Evolutionary conservation across 2,113 vertebrate genomes (phyloP), one percentile per base, ranked within the genome.

Genomic region (Stictonetta naevosa): DNA sequence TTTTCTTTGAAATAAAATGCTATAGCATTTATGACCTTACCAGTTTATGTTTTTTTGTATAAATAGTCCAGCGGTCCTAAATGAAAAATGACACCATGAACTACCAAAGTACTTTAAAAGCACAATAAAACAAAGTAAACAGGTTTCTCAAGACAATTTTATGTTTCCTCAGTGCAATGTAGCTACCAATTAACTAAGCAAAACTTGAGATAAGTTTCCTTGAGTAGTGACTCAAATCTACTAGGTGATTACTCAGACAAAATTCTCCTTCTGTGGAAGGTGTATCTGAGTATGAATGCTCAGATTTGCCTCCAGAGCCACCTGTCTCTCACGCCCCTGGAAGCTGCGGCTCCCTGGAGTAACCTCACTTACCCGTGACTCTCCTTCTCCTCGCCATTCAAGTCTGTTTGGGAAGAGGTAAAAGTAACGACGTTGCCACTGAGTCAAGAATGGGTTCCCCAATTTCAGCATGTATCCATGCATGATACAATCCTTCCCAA

Each of bases 371-470:
- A 99, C 99, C 98, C 99, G 98, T 0, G 99, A 99, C 94, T 99
- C 99, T 3, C 98, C 99, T 95, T 99, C 99, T 46, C 99, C 99
- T 95, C 99, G 98, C 99, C 99, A 99, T 85, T 99, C 99, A 26
- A 99, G 98, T 11, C 99, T 98, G 97, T 99, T 99, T 48, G 99
- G 99, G 97, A 99, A 99, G 89, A 99, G 98, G 97, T 99, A 99
- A 97, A 99, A 99, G 97, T 99, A 99, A 8, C 99, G 98, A 2
- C 99, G 98, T 92, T 99, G 99, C 99, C 99, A 99, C 97, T 99
- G 99, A 2, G 99, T 99, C 90, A 99, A 94, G 95, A 99, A 99
- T 0, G 99, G 99, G 97, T 99, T 99, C 33, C 99, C 99, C 96
- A 99, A 86, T 87, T 99, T 99, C 96, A 99, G 96, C 99, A 99